Base-by-base conservation (phyloP, 2,888 invertebrate genomes). In the Phortica okadai region DNA sequence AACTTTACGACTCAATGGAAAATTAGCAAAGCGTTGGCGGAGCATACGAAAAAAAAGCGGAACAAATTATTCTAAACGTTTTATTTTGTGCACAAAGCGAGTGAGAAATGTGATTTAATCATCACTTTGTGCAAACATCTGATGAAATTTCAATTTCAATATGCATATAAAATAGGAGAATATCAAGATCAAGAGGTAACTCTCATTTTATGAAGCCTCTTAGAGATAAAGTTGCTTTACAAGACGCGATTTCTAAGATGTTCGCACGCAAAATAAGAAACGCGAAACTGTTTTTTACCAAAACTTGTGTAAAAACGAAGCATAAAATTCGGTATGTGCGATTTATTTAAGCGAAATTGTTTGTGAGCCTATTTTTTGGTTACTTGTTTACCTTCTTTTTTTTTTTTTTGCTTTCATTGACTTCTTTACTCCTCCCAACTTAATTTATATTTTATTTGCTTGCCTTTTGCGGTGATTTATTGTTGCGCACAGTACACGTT, bases 381-480 rank as follows among this genome's bases (percentile, higher is more conserved):
- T n/a, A 41, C 3, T 10, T n/a, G 3, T 5, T 66, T 42, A 11
- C 44, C 66, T 42, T n/a, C 41, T 41, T 69, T 69, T 66, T 66
- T 69, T 69, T 62, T 62, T 8, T 62, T 62, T 62, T 21, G 62
- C 62, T 16, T 10, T 0, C 2, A 62, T 62, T 62, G 11, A 11
- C 77, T 67, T 77, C 82, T 78, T 56, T 72, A 45, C 44, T n/a
- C 42, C 64, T 70, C 75, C 58, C 79, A 66, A 73, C 74, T 16
- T n/a, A 42, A 54, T 10, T n/a, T 14, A 14, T 54, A 54, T 14
- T 14, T n/a, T 54, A 83, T 83, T 82, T 84, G 86, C 79, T 78
- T 82, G 80, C 82, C 83, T 83, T 87, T 85, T 81, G 66, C 78
- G 78, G 82, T 87, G 85, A 86, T 86, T 86, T 86, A 86, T 87